Percentiles rank a stretch among this genome's conserved stretches.
phyloP scores from a whole-genome alignment of 2,113 vertebrate genomes.

The Quiscalus mexicanus region DNA sequence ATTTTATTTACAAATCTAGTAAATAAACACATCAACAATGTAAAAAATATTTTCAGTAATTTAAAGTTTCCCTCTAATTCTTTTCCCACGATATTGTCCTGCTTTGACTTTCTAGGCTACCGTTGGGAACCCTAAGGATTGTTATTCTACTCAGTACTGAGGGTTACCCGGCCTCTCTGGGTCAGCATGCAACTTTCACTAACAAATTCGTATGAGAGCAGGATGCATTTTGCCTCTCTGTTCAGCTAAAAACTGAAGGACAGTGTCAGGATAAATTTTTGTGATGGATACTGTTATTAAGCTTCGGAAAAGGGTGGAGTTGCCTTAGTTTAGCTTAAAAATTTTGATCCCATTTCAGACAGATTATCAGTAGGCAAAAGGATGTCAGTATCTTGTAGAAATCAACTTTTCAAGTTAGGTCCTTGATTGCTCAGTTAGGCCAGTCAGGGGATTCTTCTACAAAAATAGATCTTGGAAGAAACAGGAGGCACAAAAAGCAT shows the following conservation, averaged over 20 bases:
- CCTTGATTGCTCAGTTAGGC: not conserved
- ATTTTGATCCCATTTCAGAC: not conserved
- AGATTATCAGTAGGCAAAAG: not conserved
- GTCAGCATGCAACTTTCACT: not conserved
- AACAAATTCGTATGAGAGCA: not conserved
- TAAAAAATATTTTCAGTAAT: not conserved
- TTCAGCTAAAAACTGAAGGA: not conserved
- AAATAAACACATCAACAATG: not conserved
- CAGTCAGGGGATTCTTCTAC: not conserved
- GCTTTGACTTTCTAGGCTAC: not conserved
- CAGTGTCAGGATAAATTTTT: not conserved
- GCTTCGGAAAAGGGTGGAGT: not conserved
- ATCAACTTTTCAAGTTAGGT: conserved; percentile 1
- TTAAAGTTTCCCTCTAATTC: not conserved
- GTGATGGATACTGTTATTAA: not conserved
- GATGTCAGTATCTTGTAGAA: not conserved
- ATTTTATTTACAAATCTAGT: not conserved
- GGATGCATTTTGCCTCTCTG: not conserved
- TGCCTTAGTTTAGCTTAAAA: not conserved
- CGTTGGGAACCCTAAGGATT: not conserved
- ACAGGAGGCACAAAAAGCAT: not conserved
- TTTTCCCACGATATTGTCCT: not conserved
- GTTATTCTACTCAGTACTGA: not conserved
- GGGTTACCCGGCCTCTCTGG: not conserved
- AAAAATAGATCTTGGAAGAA: not conserved